Evolutionary conservation across 2,797 vertebrate species (phyloP).

Genomic region (Galaxias olidus): DNA sequence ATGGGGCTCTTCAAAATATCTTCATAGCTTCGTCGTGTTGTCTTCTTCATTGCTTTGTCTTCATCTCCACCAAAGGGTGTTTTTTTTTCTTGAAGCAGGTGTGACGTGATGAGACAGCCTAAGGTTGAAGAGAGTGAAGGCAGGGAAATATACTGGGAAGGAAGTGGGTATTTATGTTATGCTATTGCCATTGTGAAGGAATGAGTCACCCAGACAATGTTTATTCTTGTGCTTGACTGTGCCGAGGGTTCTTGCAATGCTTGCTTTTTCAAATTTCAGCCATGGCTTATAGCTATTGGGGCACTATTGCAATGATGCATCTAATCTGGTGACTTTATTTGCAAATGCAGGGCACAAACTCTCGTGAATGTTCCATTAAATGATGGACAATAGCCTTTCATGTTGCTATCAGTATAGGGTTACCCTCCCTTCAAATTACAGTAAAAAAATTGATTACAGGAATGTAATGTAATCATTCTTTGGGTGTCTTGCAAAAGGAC

Average conservation of each 20-base stretch:
- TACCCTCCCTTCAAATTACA: too few species aligned
- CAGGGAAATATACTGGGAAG: conserved; percentile 5
- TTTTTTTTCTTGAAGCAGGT: background rate
- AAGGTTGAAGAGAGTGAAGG: conserved; percentile 5
- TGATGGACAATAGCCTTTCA: too few species aligned
- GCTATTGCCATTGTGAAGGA: conserved; percentile 16
- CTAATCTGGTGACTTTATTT: too few species aligned
- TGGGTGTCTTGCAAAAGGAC: too few species aligned
- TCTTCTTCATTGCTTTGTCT: too few species aligned
- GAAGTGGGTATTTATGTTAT: conserved; percentile 19
- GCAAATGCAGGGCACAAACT: too few species aligned
- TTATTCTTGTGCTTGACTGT: conserved; percentile 21
- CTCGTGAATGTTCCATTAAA: too few species aligned
- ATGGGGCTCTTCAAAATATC: too few species aligned
- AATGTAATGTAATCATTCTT: too few species aligned
- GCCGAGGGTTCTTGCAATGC: conserved; percentile 24
- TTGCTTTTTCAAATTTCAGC: conserved; percentile 42
- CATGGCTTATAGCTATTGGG: background rate
- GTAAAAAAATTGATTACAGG: too few species aligned
- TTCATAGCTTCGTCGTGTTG: too few species aligned
- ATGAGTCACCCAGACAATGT: conserved; percentile 27
- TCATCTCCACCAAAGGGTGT: background rate
- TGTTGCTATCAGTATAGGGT: too few species aligned
- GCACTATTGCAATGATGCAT: background rate
- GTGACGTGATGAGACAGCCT: conserved; percentile 5